A percentile compares a stretch with the other conserved stretches of the same genome.
Conservation (phyloP, 1,140 invertebrate species). For the Diorhabda elongata region DNA sequence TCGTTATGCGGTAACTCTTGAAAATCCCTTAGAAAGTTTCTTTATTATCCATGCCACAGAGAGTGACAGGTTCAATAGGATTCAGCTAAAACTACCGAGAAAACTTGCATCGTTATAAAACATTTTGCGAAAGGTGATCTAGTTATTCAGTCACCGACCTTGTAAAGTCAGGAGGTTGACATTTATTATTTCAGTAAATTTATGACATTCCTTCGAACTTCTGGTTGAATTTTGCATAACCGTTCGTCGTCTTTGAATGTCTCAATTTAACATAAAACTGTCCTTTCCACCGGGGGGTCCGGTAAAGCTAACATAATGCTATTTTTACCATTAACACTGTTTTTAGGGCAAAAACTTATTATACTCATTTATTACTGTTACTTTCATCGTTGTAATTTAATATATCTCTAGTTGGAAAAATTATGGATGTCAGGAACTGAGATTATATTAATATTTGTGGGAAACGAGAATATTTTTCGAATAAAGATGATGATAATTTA, state of each 20-base stretch:
- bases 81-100: neutral
- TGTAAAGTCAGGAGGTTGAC: constrained; percentile 17
- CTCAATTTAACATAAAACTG: constrained; percentile 13
- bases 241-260: constrained; percentile 8
- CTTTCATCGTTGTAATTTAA: constrained; percentile 12
- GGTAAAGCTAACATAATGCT: neutral
- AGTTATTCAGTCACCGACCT: constrained; percentile 14
- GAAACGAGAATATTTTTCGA: neutral
- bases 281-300: constrained; percentile 12
- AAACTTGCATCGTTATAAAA: neutral
- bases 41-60: too few species aligned
- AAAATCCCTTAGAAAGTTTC: too few species aligned
- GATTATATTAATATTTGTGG: neutral
- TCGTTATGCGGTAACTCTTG: too few species aligned
- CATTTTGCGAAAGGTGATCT: constrained; percentile 17
- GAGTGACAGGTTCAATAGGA: too few species aligned
- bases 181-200: constrained; percentile 16
- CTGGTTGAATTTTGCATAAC: constrained; percentile 18
- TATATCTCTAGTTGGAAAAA: constrained; percentile 1
- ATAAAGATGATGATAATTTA: neutral
- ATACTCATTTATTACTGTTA: constrained; percentile 12
- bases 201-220: constrained; percentile 15
- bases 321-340: constrained; percentile 1
- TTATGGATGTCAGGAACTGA: neutral
- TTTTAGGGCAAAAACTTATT: constrained; percentile 7